Evolutionary conservation across 2,113 vertebrate species (phyloP), one percentile per base, ranked within the genome.

Genomic region (Sphyrna mokarran): DNA sequence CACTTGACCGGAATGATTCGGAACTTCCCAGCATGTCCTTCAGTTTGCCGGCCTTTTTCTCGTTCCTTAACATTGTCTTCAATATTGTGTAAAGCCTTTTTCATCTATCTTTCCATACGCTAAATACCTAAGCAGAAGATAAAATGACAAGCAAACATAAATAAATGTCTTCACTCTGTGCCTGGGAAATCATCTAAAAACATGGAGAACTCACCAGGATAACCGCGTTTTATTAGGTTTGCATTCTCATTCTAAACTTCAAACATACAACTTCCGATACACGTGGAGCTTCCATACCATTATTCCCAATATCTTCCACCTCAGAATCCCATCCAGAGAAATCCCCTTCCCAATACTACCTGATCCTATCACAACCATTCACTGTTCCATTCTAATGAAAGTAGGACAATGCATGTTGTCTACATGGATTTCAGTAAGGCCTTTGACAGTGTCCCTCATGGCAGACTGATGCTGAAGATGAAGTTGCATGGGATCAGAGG

Each of bases 11-110:
- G 48, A 95, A 95, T 23, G 94, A 95, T 14, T 95, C 94, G 33
- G 94, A 95, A 95, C 94, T 95, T 95, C 94, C 94, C 68, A 95
- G 43, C 43, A 48, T 95, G 23, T 95, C 72, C 69, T 48, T 72
- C 69, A 95, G 22, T 18, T 70, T 72, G 23, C 3, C 54, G 68
- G 40, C 54, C 8, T 20, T 72, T 69, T 3, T 22, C 33, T 72
- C 68, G 10, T 70, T 94, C 72, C 94, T 72, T 95, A 43, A 72
- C 93, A 95, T 72, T 26, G 43, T 70, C 68, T 95, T 95, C 40
- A 48, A 29, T 29, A 8, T 6, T 72, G 68, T 54, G 23, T 72
- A 72, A 40, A 95, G 20, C 29, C 68, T 70, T 48, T 54, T 33
- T 48, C 37, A 72, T 54, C 37, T 48, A 48, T 37, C n/a, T 48